A percentile compares a stretch with the other conserved stretches of the same genome.
phyloP scores from a whole-genome alignment of 2,113 vertebrate genomes.

The Vombatus ursinus region DNA sequence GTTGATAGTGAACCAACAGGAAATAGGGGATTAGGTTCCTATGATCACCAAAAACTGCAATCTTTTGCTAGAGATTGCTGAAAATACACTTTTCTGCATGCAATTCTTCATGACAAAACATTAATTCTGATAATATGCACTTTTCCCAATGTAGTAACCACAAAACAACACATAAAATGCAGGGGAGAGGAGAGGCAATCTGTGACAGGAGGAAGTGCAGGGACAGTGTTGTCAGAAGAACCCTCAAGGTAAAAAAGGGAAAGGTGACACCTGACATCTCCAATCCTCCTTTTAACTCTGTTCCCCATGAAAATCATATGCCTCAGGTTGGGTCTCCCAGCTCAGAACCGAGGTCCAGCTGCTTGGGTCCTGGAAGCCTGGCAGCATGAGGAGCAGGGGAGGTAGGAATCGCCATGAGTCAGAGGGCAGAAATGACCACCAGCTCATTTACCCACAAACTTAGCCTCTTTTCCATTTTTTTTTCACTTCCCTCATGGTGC shows the following conservation, averaged over 20 bases:
- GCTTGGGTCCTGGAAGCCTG: not conserved
- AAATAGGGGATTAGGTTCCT: not conserved
- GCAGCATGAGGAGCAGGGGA: not conserved
- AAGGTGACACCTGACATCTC: not conserved
- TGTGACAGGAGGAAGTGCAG: not conserved
- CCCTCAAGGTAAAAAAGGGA: not conserved
- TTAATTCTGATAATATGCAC: not conserved
- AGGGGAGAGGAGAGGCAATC: not conserved
- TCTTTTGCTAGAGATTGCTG: not conserved
- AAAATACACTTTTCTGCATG: not conserved
- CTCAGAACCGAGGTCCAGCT: not conserved
- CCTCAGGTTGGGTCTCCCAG: not conserved
- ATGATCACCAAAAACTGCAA: not conserved
- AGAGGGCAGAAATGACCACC: not conserved
- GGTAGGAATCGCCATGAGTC: not conserved
- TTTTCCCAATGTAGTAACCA: not conserved
- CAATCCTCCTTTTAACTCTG: not conserved
- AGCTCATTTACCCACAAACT: not conserved
- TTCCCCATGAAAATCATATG: not conserved
- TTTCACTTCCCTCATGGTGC: not conserved
- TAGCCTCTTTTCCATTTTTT: not conserved
- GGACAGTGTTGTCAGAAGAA: not conserved
- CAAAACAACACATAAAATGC: not conserved
- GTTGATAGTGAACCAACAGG: not conserved
- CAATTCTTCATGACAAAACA: not conserved